Percentiles rank a stretch among this genome's conserved stretches.
phyloP scores from a whole-genome alignment of 2,888 invertebrate species.

The Cabera pusaria region DNA sequence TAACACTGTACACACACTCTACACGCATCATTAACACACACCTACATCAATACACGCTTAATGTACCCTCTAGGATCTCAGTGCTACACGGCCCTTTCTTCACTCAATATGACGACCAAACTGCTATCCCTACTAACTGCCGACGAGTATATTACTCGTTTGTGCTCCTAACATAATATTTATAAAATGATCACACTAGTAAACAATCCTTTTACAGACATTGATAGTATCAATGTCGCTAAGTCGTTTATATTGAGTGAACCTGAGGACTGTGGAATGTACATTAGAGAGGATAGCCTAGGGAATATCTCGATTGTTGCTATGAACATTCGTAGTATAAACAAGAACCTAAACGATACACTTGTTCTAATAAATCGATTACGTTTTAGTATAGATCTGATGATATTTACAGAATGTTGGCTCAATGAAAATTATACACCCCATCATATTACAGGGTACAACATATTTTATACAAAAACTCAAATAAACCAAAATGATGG shows the following conservation, averaged over 20 bases:
- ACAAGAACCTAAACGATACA: neutral
- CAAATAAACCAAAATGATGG: slow-evolving; percentile 4
- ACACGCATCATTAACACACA: no score
- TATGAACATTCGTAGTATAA: neutral
- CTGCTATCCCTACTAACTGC: no score
- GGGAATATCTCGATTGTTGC: neutral
- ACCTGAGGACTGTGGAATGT: no score
- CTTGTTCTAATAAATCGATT: neutral
- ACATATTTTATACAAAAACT: neutral
- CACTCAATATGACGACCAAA: no score
- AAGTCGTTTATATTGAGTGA: neutral
- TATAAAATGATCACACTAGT: neutral
- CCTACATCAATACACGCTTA: no score
- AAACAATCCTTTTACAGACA: neutral
- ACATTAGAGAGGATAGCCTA: no score
- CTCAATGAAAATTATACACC: slow-evolving; percentile 1
- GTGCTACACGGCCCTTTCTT: no score
- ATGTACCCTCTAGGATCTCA: no score
- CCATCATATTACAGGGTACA: neutral
- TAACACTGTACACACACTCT: no score
- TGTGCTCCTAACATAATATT: neutral
- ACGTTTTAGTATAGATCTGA: neutral
- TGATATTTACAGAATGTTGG: no score
- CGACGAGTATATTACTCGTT: neutral
- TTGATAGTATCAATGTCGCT: slow-evolving; percentile 1